These are phyloP conservation scores for Triops cancriformis DNA, from an alignment of 1,140 invertebrate species.

Conservation along the genomic window DNA sequence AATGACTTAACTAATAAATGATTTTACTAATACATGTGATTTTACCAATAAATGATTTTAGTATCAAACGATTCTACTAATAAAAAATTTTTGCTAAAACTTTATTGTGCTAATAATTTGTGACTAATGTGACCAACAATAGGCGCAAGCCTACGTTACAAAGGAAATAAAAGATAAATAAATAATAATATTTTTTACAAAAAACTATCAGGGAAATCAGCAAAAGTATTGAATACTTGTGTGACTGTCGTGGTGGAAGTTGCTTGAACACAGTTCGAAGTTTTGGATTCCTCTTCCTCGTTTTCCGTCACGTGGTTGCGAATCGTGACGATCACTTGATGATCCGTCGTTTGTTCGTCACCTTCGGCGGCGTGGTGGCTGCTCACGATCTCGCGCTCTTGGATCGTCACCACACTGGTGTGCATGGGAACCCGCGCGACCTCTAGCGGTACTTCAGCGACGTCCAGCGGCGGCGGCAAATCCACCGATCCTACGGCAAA, in stretches of 20 bases:
- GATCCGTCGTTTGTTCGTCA: not conserved
- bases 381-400: not conserved
- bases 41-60: no score
- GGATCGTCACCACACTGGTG: not conserved
- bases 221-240: not conserved
- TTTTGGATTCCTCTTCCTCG: not conserved
- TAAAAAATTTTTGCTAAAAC: no score
- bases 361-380: not conserved
- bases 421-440: not conserved
- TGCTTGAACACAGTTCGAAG: not conserved
- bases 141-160: no score
- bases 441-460: not conserved
- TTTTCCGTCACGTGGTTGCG: not conserved
- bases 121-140: no score
- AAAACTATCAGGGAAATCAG: not conserved
- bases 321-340: slow-evolving; percentile 1
- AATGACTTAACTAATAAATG: no score
- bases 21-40: no score
- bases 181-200: no score
- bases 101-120: no score
- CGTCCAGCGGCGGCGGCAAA: not conserved
- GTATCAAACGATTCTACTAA: no score
- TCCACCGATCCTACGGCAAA: not conserved
- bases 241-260: not conserved
- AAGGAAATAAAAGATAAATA: not conserved